Evolutionary conservation across 30 jellyfish, hydroid and myxozoan species (phyloP).

Genomic region (Pelagia noctiluca): DNA sequence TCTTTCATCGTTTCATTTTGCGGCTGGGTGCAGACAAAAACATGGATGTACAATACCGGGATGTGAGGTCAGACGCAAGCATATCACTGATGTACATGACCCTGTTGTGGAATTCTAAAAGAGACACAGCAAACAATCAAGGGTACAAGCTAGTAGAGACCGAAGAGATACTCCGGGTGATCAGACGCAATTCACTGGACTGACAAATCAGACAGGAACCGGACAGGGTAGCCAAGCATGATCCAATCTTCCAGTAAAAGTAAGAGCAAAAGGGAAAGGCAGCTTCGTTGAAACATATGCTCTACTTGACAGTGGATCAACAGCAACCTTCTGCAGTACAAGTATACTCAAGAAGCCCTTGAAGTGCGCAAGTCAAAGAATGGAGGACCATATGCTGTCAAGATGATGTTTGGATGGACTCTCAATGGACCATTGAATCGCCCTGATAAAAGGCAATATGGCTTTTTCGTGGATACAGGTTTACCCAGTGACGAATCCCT

Average conservation of each 20-base stretch:
- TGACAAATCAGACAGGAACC: slow-evolving; percentile 47
- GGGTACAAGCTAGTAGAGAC: no score
- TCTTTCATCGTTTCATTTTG: no score
- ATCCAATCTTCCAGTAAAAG: slow-evolving; percentile 50
- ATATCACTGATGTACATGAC: background rate
- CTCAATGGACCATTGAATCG: slow-evolving; percentile 62
- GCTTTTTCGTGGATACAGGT: background rate
- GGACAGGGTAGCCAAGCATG: slow-evolving; percentile 33
- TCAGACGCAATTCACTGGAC: slow-evolving; percentile 39
- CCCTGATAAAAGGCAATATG: background rate
- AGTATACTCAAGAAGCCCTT: slow-evolving; percentile 7
- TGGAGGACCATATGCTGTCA: slow-evolving; percentile 69
- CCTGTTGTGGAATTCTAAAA: background rate
- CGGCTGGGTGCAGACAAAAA: slow-evolving; percentile 11
- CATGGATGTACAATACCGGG: background rate
- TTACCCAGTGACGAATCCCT: slow-evolving; percentile 9
- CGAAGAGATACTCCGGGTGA: no score
- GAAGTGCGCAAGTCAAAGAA: slow-evolving; percentile 18
- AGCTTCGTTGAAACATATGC: slow-evolving; percentile 50
- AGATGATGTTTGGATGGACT: slow-evolving; percentile 66
- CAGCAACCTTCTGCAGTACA: slow-evolving; percentile 52
- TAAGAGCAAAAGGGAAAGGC: background rate
- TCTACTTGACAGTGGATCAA: slow-evolving; percentile 63
- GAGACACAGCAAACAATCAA: background rate
- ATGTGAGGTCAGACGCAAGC: slow-evolving; percentile 2